phyloP scores from a whole-genome alignment of 1,140 invertebrate genomes.

The Lasioglossum albipes region DNA sequence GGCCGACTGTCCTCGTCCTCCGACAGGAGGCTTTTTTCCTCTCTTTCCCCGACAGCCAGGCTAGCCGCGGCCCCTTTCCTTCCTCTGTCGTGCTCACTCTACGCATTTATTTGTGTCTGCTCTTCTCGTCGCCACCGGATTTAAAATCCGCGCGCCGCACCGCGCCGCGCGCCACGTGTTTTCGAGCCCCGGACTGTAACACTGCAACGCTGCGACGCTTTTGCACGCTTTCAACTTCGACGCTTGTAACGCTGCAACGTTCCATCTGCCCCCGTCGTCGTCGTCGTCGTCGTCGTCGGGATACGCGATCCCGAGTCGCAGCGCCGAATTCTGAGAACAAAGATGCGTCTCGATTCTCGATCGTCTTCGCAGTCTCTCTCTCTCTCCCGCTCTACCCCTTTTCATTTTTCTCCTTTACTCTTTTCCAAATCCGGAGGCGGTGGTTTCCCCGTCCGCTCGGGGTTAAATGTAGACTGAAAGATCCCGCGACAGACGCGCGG shows the following conservation, averaged over 20 bases:
- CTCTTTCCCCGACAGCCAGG: constrained; percentile 43
- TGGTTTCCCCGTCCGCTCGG: constrained; percentile 4
- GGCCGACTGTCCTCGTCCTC: constrained; percentile 22
- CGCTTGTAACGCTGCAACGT: no score
- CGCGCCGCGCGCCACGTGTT: constrained; percentile 42
- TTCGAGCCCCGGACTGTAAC: no score
- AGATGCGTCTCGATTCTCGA: neutral
- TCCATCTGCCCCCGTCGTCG: no score
- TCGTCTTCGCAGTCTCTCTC: no score
- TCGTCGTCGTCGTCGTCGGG: no score
- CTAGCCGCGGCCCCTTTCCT: constrained; percentile 37
- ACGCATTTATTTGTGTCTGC: constrained; percentile 68
- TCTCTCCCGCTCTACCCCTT: no score
- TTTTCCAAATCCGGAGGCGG: neutral
- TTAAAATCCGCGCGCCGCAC: constrained; percentile 59
- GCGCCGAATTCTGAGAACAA: constrained; percentile 5
- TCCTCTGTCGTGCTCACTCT: constrained; percentile 39
- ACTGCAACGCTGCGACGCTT: neutral
- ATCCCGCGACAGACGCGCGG: constrained; percentile 54
- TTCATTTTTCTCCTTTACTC: neutral
- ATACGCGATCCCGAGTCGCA: neutral
- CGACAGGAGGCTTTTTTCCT: constrained; percentile 61
- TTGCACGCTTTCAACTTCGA: no score
- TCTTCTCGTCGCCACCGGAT: constrained; percentile 55
- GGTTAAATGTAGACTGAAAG: constrained; percentile 49